Evolutionary conservation across 2,888 invertebrate genomes (phyloP).

Genomic region (Bedellia somnulentella): DNA sequence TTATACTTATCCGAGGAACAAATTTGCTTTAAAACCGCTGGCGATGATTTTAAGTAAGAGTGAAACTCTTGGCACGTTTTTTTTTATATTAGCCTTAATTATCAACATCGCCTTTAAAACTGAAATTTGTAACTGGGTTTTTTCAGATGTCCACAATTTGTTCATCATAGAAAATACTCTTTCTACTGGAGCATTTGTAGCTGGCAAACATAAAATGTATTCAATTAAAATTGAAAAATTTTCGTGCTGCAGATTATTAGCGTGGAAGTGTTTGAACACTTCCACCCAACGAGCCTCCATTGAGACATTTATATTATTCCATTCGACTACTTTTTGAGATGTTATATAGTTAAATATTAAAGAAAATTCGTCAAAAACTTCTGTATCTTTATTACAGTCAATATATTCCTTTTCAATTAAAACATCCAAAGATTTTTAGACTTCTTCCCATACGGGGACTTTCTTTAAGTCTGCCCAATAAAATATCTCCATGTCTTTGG

Average conservation of each 20-base stretch:
- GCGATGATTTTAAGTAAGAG: constrained; percentile 11
- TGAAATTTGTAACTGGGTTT: constrained; percentile 12
- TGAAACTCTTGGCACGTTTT: constrained; percentile 12
- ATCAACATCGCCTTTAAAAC: constrained; percentile 14
- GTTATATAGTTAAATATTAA: too few relatives aligned
- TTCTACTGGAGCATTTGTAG: constrained; percentile 12
- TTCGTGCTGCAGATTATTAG: constrained; percentile 10
- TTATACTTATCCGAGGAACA: too few relatives aligned
- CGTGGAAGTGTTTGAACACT: constrained; percentile 13
- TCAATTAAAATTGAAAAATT: constrained; percentile 11
- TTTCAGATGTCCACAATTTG: constrained; percentile 14
- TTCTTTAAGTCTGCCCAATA: too few relatives aligned
- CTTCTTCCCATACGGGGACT: too few relatives aligned
- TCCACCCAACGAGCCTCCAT: too few relatives aligned
- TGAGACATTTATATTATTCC: constrained; percentile 15
- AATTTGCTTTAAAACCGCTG: too few relatives aligned
- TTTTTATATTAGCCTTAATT: constrained; percentile 13
- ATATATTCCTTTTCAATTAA: constrained; percentile 14
- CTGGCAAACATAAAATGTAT: constrained; percentile 14
- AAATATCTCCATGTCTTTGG: too few relatives aligned
- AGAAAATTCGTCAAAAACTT: constrained; percentile 18
- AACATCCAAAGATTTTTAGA: too few relatives aligned
- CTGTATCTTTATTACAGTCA: constrained; percentile 14
- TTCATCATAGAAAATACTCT: too few relatives aligned
- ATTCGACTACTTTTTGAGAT: constrained; percentile 15